A percentile compares a stretch with the other conserved stretches of the same genome.
phyloP scores from a whole-genome alignment of 2,113 vertebrate genomes.

The Pedionomus torquatus region DNA sequence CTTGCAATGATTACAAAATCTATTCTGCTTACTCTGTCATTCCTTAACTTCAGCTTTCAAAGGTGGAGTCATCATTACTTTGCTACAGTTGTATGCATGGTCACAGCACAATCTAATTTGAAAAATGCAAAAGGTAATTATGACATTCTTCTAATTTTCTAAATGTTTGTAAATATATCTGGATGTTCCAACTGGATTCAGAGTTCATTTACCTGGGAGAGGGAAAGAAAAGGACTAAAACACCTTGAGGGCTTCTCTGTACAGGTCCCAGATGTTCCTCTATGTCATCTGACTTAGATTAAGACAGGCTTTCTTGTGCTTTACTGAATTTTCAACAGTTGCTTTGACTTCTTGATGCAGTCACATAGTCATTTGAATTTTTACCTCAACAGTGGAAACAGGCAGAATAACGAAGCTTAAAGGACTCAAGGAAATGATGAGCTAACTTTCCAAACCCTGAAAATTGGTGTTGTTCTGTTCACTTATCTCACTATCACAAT shows the following conservation, averaged over 20 bases:
- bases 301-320: neutral
- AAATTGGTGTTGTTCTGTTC: neutral
- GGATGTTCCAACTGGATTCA: neutral
- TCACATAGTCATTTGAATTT: neutral
- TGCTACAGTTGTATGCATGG: neutral
- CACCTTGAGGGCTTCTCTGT: neutral
- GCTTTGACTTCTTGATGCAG: neutral
- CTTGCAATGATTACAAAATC: neutral
- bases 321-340: neutral
- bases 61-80: neutral
- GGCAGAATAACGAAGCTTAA: neutral
- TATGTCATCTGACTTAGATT: neutral
- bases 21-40: accelerated
- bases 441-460: neutral
- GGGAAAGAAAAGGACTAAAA: neutral
- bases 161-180: neutral
- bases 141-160: neutral
- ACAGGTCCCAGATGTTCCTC: neutral
- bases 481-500: neutral
- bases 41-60: neutral
- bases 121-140: neutral
- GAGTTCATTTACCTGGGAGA: neutral
- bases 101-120: neutral
- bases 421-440: neutral
- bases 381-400: neutral